phyloP scores from a whole-genome alignment of 92 coral and sea anemone species.

The Porites rus region DNA sequence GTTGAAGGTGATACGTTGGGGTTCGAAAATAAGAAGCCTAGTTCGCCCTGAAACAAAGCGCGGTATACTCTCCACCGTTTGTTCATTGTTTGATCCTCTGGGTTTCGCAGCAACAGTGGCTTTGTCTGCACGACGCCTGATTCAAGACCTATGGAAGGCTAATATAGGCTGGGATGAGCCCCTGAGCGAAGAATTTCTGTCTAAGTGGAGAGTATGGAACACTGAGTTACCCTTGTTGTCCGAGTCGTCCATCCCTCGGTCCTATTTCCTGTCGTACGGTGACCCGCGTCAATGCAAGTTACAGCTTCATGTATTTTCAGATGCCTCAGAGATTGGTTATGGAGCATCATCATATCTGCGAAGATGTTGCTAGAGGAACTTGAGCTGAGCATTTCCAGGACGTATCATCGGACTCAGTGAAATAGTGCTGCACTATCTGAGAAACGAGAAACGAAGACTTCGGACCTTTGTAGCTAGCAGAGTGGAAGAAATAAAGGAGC shows the following conservation, averaged over 20 bases:
- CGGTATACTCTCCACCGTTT: too few relatives aligned
- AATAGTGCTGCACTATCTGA: slow-evolving; percentile 52
- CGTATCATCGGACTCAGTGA: neutral
- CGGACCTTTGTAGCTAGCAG: slow-evolving; percentile 63
- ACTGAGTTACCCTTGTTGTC: neutral
- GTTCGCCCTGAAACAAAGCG: too few relatives aligned
- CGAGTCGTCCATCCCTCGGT: neutral
- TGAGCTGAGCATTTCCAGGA: slow-evolving; percentile 25
- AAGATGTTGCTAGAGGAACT: slow-evolving; percentile 35
- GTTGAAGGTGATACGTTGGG: too few relatives aligned
- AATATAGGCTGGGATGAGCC: too few relatives aligned
- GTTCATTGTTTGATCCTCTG: too few relatives aligned
- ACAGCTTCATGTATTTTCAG: slow-evolving; percentile 49
- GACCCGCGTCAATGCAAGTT: neutral
- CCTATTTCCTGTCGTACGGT: neutral
- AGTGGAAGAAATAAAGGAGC: slow-evolving; percentile 53
- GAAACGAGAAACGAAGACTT: slow-evolving; percentile 43
- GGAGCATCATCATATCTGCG: slow-evolving; percentile 59
- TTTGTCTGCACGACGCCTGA: too few relatives aligned
- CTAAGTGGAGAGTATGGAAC: neutral
- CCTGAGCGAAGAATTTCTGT: neutral
- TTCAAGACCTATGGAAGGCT: too few relatives aligned
- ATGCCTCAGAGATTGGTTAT: slow-evolving; percentile 52
- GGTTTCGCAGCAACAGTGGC: too few relatives aligned
- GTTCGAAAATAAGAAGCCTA: too few relatives aligned